These are phyloP conservation scores for Xerus rutilus DNA, from an alignment of 2,797 vertebrate species.

Conservation along the genomic window DNA sequence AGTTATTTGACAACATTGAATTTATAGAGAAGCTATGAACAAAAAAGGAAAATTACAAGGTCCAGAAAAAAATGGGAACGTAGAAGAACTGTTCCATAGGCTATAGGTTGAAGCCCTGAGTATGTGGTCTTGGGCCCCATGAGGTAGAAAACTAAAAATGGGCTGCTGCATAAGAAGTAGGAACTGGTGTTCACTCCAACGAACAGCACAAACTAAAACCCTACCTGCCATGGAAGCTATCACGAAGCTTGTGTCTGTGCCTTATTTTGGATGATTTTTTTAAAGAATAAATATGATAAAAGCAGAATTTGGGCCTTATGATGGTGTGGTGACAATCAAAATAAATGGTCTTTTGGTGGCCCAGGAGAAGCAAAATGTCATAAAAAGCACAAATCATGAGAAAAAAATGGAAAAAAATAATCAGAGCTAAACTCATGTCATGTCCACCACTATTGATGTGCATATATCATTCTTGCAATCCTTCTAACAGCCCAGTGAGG, in stretches of 20 bases:
- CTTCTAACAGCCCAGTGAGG: background rate
- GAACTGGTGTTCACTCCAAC: background rate
- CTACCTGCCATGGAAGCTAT: background rate
- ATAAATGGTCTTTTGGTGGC: background rate
- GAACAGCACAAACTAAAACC: background rate
- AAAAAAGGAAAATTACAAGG: background rate
- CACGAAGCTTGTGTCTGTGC: background rate
- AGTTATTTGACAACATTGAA: slow-evolving; percentile 8
- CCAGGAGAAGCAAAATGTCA: background rate
- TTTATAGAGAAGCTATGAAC: background rate
- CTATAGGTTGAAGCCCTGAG: too few relatives aligned
- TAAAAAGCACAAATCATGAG: background rate
- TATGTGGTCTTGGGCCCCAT: fast-evolving
- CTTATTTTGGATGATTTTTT: background rate
- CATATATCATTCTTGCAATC: background rate
- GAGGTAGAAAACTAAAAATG: background rate
- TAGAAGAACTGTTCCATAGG: fast-evolving
- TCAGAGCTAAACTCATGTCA: background rate
- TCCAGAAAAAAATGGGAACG: background rate
- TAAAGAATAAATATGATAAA: background rate
- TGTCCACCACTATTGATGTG: background rate
- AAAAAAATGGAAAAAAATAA: background rate
- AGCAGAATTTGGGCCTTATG: background rate
- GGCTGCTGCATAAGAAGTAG: fast-evolving
- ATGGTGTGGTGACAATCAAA: background rate